Evolutionary conservation across 2,797 vertebrate genomes (phyloP).

Genomic region (Lophius americanus): DNA sequence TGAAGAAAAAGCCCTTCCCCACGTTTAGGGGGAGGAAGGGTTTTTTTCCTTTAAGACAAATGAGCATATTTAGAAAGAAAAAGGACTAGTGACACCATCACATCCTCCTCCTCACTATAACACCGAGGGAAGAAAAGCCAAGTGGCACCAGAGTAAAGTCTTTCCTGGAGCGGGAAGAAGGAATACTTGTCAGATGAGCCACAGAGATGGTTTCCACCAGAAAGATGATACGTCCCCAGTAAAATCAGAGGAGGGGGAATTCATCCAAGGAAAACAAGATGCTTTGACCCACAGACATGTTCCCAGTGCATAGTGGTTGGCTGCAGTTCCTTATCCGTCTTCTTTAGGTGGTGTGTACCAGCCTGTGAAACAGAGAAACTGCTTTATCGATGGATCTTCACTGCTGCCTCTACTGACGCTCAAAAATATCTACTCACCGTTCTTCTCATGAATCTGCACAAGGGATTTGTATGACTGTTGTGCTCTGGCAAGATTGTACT

Average conservation of each 20-base stretch:
- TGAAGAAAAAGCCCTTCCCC: constrained; percentile 63
- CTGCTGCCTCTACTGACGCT: not conserved
- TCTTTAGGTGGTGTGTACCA: constrained; percentile 98
- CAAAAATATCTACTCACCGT: constrained; percentile 82
- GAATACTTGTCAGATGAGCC: constrained; percentile 74
- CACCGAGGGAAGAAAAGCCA: constrained; percentile 51
- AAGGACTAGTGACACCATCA: constrained; percentile 50
- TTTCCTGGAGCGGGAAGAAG: constrained; percentile 51
- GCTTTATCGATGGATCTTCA: constrained; percentile 1
- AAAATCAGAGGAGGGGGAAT: constrained; percentile 49
- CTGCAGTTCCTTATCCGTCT: constrained; percentile 86
- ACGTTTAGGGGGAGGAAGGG: constrained; percentile 44
- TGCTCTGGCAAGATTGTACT: constrained; percentile 98
- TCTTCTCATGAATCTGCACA: constrained; percentile 98
- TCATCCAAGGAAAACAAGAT: constrained; percentile 72
- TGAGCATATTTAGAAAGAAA: constrained; percentile 64
- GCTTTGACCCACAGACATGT: constrained; percentile 75
- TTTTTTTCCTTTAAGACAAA: constrained; percentile 59
- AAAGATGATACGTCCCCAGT: constrained; percentile 68
- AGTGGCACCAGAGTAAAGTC: constrained; percentile 57
- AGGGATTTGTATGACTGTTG: constrained; percentile 98
- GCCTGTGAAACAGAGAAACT: constrained; percentile 74
- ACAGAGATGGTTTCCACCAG: constrained; percentile 62
- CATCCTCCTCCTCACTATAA: constrained; percentile 44
- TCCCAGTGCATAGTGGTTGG: constrained; percentile 72